A percentile compares a stretch with the other conserved stretches of the same genome.
phyloP scores from a whole-genome alignment of 2,888 invertebrate genomes.

The Hirudinaria manillensis region DNA sequence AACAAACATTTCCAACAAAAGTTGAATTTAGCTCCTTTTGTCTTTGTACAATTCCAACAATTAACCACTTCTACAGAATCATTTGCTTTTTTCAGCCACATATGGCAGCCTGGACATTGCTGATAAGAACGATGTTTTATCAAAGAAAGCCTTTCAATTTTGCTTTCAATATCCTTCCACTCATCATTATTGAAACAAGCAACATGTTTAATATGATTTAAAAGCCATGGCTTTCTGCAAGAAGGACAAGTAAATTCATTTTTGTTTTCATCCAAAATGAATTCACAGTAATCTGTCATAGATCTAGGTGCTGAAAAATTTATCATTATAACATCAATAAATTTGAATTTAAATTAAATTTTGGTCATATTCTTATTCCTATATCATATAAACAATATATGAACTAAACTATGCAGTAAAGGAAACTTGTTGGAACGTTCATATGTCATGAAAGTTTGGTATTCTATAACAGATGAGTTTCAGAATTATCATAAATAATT shows the following conservation, averaged over 20 bases:
- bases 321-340: no score
- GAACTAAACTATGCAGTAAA: no score
- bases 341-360: no score
- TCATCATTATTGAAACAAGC: slow-evolving; percentile 22
- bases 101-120: slow-evolving; percentile 20
- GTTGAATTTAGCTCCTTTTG: neutral
- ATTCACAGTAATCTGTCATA: slow-evolving; percentile 25
- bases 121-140: neutral
- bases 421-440: no score
- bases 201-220: slow-evolving; percentile 19
- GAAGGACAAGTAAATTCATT: no score
- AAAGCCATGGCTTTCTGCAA: slow-evolving; percentile 18
- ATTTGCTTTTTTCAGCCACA: slow-evolving; percentile 7
- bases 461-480: no score
- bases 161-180: slow-evolving; percentile 13
- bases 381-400: no score
- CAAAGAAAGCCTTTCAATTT: slow-evolving; percentile 14
- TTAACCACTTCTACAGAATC: slow-evolving; percentile 1
- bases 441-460: no score
- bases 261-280: neutral
- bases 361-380: no score
- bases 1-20: slow-evolving; percentile 24
- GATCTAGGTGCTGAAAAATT: slow-evolving; percentile 13
- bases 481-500: no score
- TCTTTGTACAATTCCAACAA: slow-evolving; percentile 15